Evolutionary conservation across 2,797 vertebrate species (phyloP).

Genomic region (Erethizon dorsatum): DNA sequence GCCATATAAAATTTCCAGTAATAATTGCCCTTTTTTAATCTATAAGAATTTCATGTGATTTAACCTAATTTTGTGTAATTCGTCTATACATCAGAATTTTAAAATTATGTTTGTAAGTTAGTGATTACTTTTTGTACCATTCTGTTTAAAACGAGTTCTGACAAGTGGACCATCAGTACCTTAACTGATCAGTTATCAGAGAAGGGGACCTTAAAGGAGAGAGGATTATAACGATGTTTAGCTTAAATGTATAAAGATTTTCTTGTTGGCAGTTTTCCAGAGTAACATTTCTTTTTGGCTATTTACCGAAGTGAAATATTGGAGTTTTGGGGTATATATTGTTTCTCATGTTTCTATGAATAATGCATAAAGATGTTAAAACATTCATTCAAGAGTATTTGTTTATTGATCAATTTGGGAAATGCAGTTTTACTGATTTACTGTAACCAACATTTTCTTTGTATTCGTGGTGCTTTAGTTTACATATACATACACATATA

Average conservation of each 20-base stretch:
- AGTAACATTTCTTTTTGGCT: slow-evolving; percentile 51
- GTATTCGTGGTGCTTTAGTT: slow-evolving; percentile 10
- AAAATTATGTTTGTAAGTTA: slow-evolving; percentile 62
- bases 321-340: slow-evolving; percentile 15
- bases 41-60: slow-evolving; percentile 46
- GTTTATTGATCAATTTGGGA: slow-evolving; percentile 56
- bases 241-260: slow-evolving; percentile 59
- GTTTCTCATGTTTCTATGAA: slow-evolving; percentile 1
- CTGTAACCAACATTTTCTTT: slow-evolving; percentile 46
- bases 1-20: slow-evolving; percentile 43
- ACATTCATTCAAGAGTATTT: slow-evolving; percentile 53
- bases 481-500: neutral
- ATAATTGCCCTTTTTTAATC: neutral
- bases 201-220: neutral
- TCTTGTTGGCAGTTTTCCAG: slow-evolving; percentile 64
- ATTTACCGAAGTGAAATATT: slow-evolving; percentile 67
- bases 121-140: slow-evolving; percentile 23
- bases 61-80: slow-evolving; percentile 46
- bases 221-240: slow-evolving; percentile 30
- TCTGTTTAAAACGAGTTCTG: slow-evolving; percentile 61
- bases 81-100: slow-evolving; percentile 30
- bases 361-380: slow-evolving; percentile 59
- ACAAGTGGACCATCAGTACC: slow-evolving; percentile 3
- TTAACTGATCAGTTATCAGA: slow-evolving; percentile 9
- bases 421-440: slow-evolving; percentile 37